phyloP scores from a whole-genome alignment of 1,140 invertebrate genomes.

The Bombus waltoni region DNA sequence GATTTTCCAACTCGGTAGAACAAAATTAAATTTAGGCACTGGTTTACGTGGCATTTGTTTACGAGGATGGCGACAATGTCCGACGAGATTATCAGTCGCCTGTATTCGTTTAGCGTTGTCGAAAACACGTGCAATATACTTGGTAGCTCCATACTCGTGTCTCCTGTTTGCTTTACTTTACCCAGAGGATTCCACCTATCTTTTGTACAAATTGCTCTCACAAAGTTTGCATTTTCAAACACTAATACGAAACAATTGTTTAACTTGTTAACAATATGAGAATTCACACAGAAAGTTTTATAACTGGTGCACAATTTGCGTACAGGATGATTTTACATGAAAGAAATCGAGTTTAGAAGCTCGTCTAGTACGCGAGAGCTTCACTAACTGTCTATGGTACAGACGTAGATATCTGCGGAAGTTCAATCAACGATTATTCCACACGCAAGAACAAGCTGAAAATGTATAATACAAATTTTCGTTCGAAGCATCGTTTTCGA shows the following conservation, averaged over 20 bases:
- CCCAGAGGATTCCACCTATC: neutral
- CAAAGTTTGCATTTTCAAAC: neutral
- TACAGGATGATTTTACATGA: too few relatives aligned
- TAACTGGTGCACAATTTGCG: too few relatives aligned
- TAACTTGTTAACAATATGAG: neutral
- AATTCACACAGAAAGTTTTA: neutral
- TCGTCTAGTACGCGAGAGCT: too few relatives aligned
- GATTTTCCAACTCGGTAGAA: slow-evolving; percentile 49
- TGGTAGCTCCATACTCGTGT: neutral
- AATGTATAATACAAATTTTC: too few relatives aligned
- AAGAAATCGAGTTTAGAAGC: too few relatives aligned
- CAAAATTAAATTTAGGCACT: slow-evolving; percentile 67
- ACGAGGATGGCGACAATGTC: slow-evolving; percentile 39
- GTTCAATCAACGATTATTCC: too few relatives aligned
- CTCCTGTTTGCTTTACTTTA: neutral
- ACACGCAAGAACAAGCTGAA: too few relatives aligned
- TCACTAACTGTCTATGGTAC: too few relatives aligned
- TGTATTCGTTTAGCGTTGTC: neutral
- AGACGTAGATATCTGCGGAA: too few relatives aligned
- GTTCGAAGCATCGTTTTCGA: too few relatives aligned
- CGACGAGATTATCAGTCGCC: slow-evolving; percentile 59
- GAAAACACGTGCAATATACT: slow-evolving; percentile 16
- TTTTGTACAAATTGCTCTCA: neutral
- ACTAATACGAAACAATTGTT: neutral
- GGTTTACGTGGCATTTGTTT: slow-evolving; percentile 62